Percentiles rank a stretch among this genome's conserved stretches.
Conservation (phyloP, 1,140 invertebrate species). For the Drosophila trapezifrons region DNA sequence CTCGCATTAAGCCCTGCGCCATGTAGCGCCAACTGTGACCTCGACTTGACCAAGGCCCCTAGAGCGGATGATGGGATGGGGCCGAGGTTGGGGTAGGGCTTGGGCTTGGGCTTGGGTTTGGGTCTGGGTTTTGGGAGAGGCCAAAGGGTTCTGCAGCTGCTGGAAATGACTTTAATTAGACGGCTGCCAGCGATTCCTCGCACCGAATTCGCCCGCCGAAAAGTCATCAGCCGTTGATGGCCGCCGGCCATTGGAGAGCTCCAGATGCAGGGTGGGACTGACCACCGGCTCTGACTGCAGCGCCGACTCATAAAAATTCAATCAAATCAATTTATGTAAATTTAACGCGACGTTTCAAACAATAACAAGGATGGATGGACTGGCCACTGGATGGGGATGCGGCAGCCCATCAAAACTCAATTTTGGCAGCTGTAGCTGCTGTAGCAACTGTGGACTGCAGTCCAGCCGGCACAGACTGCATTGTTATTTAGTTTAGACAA, state of each 20-base stretch:
- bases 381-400: background rate
- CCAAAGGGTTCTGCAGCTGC: constrained; percentile 49
- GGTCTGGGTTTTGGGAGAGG: background rate
- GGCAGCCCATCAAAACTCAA: constrained; percentile 40
- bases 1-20: constrained; percentile 64
- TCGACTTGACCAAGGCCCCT: constrained; percentile 37
- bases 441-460: too few species aligned
- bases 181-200: too few species aligned
- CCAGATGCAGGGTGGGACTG: background rate
- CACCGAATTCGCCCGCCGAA: constrained; percentile 17
- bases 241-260: constrained; percentile 14
- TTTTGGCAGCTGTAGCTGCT: constrained; percentile 27
- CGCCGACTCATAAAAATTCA: constrained; percentile 78
- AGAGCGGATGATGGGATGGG: constrained; percentile 3
- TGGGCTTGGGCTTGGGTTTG: background rate
- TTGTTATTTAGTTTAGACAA: constrained; percentile 79
- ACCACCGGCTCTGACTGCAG: constrained; percentile 13
- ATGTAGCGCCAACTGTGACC: constrained; percentile 81
- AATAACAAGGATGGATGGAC: constrained; percentile 24
- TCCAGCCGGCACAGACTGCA: constrained; percentile 43
- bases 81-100: constrained; percentile 1
- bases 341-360: constrained; percentile 70
- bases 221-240: constrained; percentile 56
- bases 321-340: constrained; percentile 84
- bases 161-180: constrained; percentile 79